Percentiles rank a stretch among this genome's conserved stretches.
Evolutionary conservation across 2,888 invertebrate species (phyloP).

Genomic region (Rotaria macrura): DNA sequence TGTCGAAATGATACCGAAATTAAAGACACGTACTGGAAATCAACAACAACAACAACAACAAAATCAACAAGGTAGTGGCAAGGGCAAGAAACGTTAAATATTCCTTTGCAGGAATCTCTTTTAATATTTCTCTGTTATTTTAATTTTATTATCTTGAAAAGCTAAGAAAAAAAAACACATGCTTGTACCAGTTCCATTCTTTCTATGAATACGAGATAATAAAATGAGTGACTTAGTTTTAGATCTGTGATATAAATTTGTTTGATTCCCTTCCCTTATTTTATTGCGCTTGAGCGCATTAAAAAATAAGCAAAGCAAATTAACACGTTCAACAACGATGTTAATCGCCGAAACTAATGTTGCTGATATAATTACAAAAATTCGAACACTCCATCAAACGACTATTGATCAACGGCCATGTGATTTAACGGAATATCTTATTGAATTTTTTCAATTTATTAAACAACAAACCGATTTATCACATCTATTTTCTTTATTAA

Average conservation of each 20-base stretch:
- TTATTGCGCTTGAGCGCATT: not conserved
- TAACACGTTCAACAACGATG: not conserved
- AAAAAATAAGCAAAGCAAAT: not conserved
- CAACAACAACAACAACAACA: conserved; percentile 25
- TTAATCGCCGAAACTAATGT: not conserved
- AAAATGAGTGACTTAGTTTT: not conserved
- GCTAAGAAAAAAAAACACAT: not conserved
- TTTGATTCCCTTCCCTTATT: not conserved
- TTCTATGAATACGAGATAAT: not conserved
- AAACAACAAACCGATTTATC: not conserved
- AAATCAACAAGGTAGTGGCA: not conserved
- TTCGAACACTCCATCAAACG: not conserved
- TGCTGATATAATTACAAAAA: not conserved
- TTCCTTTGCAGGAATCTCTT: not conserved
- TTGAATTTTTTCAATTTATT: not conserved
- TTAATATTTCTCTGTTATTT: not conserved
- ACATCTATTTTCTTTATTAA: not conserved
- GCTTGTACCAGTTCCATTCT: no score
- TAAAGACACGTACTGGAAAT: conserved; percentile 60
- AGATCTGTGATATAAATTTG: not conserved
- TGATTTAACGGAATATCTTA: conserved; percentile 9
- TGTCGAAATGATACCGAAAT: conserved; percentile 74
- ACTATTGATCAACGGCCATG: not conserved
- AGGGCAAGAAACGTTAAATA: not conserved
- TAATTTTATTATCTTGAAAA: not conserved